Evolutionary conservation across 2,888 invertebrate species (phyloP), one percentile per base, ranked within the genome.

Genomic region (Athetis lepigone): DNA sequence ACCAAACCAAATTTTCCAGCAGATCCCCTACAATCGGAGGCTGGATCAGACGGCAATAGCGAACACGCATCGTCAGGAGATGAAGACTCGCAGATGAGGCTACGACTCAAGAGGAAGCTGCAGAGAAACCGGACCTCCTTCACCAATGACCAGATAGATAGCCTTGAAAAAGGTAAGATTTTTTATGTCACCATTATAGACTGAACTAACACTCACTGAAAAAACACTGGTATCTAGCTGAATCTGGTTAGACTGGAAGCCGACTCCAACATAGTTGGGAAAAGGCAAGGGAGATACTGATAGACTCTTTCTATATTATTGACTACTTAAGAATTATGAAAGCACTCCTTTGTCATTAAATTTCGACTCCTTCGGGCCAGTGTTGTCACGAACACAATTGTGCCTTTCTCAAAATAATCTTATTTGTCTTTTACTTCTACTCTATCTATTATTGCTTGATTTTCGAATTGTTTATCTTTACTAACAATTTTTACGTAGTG

Each of bases 131-230:
- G 99, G 83, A 99, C 99, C 57, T 99, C 99, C 62, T 99, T 99
- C 95, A 99, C 99, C 82, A 99, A 99, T 90, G 99, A 99, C 89
- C 99, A 99, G 94, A 99, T 99, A 88, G 99, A 99, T 93, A 98
- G 98, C 88, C 96, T 99, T 85, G 99, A 99, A 95, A 99, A 99
- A 97, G 99, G 99, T 99, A 92, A 89, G 91, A 13, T 13, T 33
- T 9, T 33, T 29, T 29, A 11, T 29, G 3, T 11, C 2, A 29
- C 29, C 2, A 29, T 9, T 27, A 8, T 27, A 27, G 7, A 8
- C 27, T 27, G n/a, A n/a, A n/a, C n/a, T n/a, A n/a, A n/a, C n/a
- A n/a, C n/a, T n/a, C n/a, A n/a, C n/a, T n/a, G n/a, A n/a, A n/a
- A n/a, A n/a, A n/a, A n/a, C n/a, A n/a, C n/a, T n/a, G n/a, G n/a